Evolutionary conservation across 2,888 invertebrate genomes (phyloP).

Genomic region (Lapara coniferarum): DNA sequence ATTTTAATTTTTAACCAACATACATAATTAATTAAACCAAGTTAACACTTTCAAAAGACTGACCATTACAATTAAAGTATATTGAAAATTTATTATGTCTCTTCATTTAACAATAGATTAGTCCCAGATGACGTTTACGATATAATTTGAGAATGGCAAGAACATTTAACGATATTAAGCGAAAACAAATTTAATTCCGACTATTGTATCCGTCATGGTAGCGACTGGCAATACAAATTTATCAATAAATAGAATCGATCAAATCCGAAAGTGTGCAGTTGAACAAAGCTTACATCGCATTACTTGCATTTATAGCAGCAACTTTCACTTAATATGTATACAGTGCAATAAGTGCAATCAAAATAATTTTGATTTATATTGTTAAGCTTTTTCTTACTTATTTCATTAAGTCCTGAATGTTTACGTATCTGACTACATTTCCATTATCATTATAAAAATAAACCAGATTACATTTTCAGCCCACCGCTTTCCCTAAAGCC

Average conservation of each 20-base stretch:
- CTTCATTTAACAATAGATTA: background rate
- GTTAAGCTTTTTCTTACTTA: background rate
- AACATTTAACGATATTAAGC: background rate
- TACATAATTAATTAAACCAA: too few species aligned
- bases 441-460: background rate
- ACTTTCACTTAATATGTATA: constrained; percentile 18
- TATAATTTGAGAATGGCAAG: background rate
- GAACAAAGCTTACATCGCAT: constrained; percentile 18
- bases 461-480: background rate
- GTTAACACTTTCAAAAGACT: too few species aligned
- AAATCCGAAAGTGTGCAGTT: constrained; percentile 20
- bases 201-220: constrained; percentile 6
- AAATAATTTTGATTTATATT: background rate
- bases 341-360: constrained; percentile 9
- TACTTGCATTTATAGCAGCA: constrained; percentile 20
- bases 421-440: background rate
- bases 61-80: too few species aligned
- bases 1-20: too few species aligned
- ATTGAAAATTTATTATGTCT: background rate
- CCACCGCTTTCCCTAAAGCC: background rate
- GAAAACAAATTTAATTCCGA: background rate
- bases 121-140: background rate
- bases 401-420: background rate
- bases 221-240: constrained; percentile 10
- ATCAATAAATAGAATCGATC: constrained; percentile 20